Evolutionary conservation across 2,888 invertebrate species (phyloP), one percentile per base, ranked within the genome.

Genomic region (Harpalus rubripes): DNA sequence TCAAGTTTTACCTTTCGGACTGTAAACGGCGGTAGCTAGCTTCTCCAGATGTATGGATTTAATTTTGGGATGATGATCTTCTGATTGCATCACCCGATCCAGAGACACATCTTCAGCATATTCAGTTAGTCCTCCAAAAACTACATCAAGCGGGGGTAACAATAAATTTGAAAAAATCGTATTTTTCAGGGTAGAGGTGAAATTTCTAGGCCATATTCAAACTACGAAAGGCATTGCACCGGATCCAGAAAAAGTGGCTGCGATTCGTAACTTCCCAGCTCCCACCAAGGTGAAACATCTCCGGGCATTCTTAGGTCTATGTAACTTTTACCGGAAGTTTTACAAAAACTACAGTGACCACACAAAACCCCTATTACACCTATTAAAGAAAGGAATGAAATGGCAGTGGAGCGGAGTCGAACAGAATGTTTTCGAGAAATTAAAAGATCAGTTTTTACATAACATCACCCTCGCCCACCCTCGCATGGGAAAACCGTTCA

Each of bases 1-100:
- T 81, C 85, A 87, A 76, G 87, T 88, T n/a, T 84, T 90, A 0
- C 87, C 0, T 32, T 32, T 3, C 32, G 5, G 32, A 32, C 32
- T 32, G 5, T 4, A 32, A 32, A 32, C 32, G 0, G 87, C 87
- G 6, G 87, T 88, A 2, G 87, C 86, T 10, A 87, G 87, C 0
- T 89, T 89, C 59, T 86, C 88, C 10, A 41, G 87, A 5, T 86
- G 87, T 1, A 59, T 89, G n/a, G 86, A 87, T 18, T 12, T 86
- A 8, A 85, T 87, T 6, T 76, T 90, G 3, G 89, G 88, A 0
- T 86, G 89, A 89, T 86, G 89, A 90, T 80, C 76, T 89, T 8
- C 78, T 89, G 8, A 86, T 89, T 0, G 87, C 87, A 0, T 89
- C 89, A 0, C 41, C 65, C 0, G 82, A 83, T 26, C 87, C 88